Evolutionary conservation across 2,113 vertebrate species (phyloP).

Genomic region (Sorex fumeus): DNA sequence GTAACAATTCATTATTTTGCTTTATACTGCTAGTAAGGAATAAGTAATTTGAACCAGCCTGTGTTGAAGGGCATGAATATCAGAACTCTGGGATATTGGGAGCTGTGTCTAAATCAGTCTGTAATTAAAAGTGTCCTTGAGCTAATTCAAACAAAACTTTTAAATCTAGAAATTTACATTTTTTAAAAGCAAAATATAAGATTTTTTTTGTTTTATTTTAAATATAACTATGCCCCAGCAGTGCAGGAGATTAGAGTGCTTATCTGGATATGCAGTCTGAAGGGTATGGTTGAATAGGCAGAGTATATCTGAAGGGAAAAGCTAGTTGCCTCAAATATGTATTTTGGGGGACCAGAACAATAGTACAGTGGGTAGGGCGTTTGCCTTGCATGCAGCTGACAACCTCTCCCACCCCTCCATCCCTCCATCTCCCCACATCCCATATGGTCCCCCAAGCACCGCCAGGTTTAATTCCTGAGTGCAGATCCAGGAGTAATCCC

Average conservation of each 20-base stretch:
- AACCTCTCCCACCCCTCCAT: too few species aligned
- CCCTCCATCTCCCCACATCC: too few species aligned
- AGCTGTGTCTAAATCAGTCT: slow-evolving; percentile 46
- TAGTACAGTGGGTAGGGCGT: too few species aligned
- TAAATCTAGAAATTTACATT: slow-evolving; percentile 56
- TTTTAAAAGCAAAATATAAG: slow-evolving; percentile 57
- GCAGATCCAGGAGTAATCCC: too few species aligned
- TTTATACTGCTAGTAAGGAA: slow-evolving; percentile 27
- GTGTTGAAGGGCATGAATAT: background rate
- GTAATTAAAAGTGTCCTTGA: slow-evolving; percentile 3
- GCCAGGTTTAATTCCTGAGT: too few species aligned
- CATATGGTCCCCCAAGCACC: too few species aligned
- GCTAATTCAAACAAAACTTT: slow-evolving; percentile 29
- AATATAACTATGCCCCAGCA: background rate
- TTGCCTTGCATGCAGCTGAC: background rate
- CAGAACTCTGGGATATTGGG: background rate
- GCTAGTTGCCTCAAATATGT: slow-evolving; percentile 14
- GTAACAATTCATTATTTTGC: slow-evolving; percentile 18
- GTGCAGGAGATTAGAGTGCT: background rate
- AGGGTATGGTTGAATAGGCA: slow-evolving; percentile 33
- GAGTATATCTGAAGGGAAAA: slow-evolving; percentile 12
- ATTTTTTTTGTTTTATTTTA: too few species aligned
- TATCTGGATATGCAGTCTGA: slow-evolving; percentile 1
- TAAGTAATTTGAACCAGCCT: background rate
- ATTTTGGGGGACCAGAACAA: too few species aligned